phyloP scores from a whole-genome alignment of 2,888 invertebrate species.

The Anarsia innoxiella region DNA sequence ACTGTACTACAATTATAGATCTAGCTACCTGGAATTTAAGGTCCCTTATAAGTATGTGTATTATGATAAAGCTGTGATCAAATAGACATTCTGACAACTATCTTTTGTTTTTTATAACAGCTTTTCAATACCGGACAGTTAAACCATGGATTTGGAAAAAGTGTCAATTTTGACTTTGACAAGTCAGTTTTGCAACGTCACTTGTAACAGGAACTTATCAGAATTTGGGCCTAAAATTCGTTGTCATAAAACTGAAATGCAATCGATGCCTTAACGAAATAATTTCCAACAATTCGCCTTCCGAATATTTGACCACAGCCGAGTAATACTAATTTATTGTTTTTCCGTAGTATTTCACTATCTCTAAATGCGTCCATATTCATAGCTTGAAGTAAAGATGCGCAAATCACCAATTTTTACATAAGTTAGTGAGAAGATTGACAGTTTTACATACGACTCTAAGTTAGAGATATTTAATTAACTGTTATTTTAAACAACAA shows the following conservation, averaged over 20 bases:
- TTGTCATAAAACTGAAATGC: too few relatives aligned
- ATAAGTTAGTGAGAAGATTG: constrained; percentile 55
- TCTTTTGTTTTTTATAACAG: too few relatives aligned
- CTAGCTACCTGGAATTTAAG: constrained; percentile 74
- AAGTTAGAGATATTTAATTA: constrained; percentile 50
- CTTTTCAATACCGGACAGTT: too few relatives aligned
- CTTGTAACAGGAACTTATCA: too few relatives aligned
- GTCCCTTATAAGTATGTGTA: constrained; percentile 74
- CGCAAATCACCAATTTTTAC: constrained; percentile 68
- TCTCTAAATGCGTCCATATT: constrained; percentile 72
- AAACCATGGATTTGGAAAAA: too few relatives aligned
- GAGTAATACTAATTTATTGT: constrained; percentile 67
- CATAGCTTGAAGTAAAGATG: constrained; percentile 66
- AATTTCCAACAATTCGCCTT: too few relatives aligned
- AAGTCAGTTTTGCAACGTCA: too few relatives aligned
- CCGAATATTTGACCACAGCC: constrained; percentile 50
- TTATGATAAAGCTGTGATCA: constrained; percentile 65
- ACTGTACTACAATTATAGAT: constrained; percentile 71
- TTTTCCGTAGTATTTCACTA: constrained; percentile 65
- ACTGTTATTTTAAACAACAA: constrained; percentile 41
- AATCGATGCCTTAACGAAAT: too few relatives aligned
- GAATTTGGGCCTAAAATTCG: too few relatives aligned
- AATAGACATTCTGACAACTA: too few relatives aligned
- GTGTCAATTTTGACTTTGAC: too few relatives aligned
- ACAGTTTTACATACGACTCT: constrained; percentile 53